phyloP scores from a whole-genome alignment of 2,888 invertebrate genomes.

The Rhabditophanes sp. region DNA sequence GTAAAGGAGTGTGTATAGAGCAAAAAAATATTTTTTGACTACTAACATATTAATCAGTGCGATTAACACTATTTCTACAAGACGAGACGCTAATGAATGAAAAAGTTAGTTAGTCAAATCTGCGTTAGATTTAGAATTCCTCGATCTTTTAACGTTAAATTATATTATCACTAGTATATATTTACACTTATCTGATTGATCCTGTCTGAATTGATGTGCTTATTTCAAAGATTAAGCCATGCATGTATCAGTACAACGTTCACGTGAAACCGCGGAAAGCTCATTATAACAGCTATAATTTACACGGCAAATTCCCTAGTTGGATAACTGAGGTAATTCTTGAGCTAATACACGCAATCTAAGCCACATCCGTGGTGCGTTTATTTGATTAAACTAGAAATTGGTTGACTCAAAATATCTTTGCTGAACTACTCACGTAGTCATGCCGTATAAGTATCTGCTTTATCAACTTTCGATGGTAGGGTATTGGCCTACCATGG shows the following conservation, averaged over 20 bases:
- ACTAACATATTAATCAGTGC: no score
- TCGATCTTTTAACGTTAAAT: no score
- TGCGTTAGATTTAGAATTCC: no score
- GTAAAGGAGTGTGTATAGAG: no score
- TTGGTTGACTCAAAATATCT: conserved; percentile 45
- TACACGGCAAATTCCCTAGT: conserved; percentile 45
- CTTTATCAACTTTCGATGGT: conserved; percentile 58
- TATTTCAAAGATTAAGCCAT: conserved; percentile 58
- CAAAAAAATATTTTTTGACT: no score
- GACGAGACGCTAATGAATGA: no score
- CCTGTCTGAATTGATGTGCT: conserved; percentile 54
- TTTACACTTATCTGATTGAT: conserved; percentile 52
- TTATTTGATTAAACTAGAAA: conserved; percentile 51
- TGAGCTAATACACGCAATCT: conserved; percentile 56
- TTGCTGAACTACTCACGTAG: conserved; percentile 49
- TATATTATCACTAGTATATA: no score
- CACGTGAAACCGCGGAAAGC: conserved; percentile 45
- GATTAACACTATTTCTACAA: no score
- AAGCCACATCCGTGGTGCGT: conserved; percentile 46
- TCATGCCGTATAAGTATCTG: conserved; percentile 56
- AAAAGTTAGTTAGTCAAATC: no score
- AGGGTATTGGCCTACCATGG: conserved; percentile 57
- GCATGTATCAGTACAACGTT: conserved; percentile 57
- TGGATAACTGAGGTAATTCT: conserved; percentile 57
- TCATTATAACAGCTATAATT: conserved; percentile 46